These are phyloP conservation scores for Patella pellucida DNA, from an alignment of 2,888 invertebrate genomes.

Conservation along the genomic window DNA sequence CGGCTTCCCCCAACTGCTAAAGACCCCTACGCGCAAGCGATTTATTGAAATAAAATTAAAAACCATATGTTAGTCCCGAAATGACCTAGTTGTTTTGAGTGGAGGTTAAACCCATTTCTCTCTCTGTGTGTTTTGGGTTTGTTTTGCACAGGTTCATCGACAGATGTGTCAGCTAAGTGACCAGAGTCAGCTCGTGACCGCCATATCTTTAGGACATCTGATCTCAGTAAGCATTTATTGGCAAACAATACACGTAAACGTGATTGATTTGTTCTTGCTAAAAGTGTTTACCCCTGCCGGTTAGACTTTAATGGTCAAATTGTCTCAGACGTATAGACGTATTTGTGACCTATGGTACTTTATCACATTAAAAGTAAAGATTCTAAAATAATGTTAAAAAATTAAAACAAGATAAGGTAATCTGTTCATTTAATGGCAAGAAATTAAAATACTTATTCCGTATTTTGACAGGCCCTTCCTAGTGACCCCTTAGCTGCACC, in stretches of 20 bases:
- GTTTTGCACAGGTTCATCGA: conserved; percentile 6
- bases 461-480: not conserved
- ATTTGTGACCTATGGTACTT: not conserved
- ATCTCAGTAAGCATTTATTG: not conserved
- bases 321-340: not conserved
- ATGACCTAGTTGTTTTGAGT: no score
- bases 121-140: no score
- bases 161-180: conserved; percentile 15
- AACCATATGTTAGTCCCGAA: no score
- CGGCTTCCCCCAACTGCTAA: no score
- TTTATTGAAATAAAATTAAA: no score
- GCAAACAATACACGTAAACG: not conserved
- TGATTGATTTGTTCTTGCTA: conserved; percentile 14
- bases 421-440: not conserved
- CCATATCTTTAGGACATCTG: conserved; percentile 13
- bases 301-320: not conserved
- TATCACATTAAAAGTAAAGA: not conserved
- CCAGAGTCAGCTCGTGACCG: conserved; percentile 19
- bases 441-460: not conserved
- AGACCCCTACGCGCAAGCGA: no score
- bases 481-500: conserved; percentile 14
- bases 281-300: conserved; percentile 18
- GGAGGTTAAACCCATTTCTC: no score
- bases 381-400: not conserved
- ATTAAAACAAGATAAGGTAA: not conserved